Base-by-base conservation (phyloP, 2,113 vertebrate species). In the Nycticryphes semicollaris region DNA sequence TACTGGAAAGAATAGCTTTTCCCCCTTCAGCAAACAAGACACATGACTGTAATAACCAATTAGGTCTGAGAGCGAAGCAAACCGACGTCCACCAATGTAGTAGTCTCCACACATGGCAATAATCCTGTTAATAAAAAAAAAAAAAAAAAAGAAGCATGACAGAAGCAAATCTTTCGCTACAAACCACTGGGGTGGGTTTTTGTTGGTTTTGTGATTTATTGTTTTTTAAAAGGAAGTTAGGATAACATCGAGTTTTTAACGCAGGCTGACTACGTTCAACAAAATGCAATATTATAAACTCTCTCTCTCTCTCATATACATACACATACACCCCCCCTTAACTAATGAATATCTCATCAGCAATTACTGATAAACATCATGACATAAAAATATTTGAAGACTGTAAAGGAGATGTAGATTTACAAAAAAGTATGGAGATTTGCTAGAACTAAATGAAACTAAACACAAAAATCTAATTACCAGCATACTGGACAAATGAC, bases 21-120 rank as follows among this genome's bases (percentile, higher is more conserved):
- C 99, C 97, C 98, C 99, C 98, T 99, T 99, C 95, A 99, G 98
- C 97, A 99, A 98, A 98, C 99, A 99, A 96, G 99, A 99, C 96
- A 99, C 99, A 95, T 99, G 99, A 98, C 99, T 99, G 97, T 99
- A 99, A 97, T 99, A 99, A 96, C 99, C 99, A 97, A 99, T 99
- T 95, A 99, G 98, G 97, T 99, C 99, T 64, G 99, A 99, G 39
- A 99, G 98, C 79, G 99, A 99, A 78, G 99, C 99, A 98, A 99
- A 99, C 45, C 99, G 98, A 94, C 99, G 98, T 50, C 99, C 99
- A 89, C 99, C 99, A 91, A 99, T 99, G 96, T 99, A 99, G 98
- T 99, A 99, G 98, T 99, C 99, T 59, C 99, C 99, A 98, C 99
- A 99, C 99, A 99, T 99, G 96, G 99, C 99, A 96, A 99, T 99